Evolutionary conservation across 2,797 vertebrate genomes (phyloP).

Genomic region (Hyperoplus lanceolatus): DNA sequence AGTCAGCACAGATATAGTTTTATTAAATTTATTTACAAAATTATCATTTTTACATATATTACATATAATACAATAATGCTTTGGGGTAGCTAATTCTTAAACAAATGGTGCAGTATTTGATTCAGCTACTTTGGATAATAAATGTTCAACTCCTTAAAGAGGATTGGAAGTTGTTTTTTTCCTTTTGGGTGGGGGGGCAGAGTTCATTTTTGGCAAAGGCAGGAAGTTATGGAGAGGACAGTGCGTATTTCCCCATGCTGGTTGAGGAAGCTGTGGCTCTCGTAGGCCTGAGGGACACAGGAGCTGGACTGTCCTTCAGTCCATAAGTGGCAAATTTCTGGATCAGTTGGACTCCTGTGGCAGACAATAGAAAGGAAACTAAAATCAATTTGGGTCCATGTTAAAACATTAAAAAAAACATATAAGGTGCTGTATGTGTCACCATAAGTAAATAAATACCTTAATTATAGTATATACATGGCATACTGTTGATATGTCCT

Average conservation of each 20-base stretch:
- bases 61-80: constrained; percentile 85
- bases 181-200: constrained; percentile 50
- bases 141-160: background rate
- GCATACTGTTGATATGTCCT: background rate
- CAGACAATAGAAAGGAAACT: constrained; percentile 1
- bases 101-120: constrained; percentile 9
- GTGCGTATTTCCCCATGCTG: constrained; percentile 67
- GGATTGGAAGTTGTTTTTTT: background rate
- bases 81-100: constrained; percentile 42
- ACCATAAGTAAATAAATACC: background rate
- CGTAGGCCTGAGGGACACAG: constrained; percentile 75
- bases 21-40: constrained; percentile 86
- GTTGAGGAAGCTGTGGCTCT: constrained; percentile 80
- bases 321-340: constrained; percentile 78
- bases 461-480: background rate
- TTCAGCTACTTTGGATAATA: too few relatives aligned
- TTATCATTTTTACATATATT: constrained; percentile 85
- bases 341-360: constrained; percentile 76
- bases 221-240: constrained; percentile 79
- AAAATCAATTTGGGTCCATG: background rate
- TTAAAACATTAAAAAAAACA: background rate
- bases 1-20: constrained; percentile 13
- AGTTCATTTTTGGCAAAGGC: constrained; percentile 77
- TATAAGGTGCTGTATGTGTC: background rate
- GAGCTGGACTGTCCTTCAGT: constrained; percentile 70